phyloP scores from a whole-genome alignment of 2,888 invertebrate species.

The Caenorhabditis sinica region DNA sequence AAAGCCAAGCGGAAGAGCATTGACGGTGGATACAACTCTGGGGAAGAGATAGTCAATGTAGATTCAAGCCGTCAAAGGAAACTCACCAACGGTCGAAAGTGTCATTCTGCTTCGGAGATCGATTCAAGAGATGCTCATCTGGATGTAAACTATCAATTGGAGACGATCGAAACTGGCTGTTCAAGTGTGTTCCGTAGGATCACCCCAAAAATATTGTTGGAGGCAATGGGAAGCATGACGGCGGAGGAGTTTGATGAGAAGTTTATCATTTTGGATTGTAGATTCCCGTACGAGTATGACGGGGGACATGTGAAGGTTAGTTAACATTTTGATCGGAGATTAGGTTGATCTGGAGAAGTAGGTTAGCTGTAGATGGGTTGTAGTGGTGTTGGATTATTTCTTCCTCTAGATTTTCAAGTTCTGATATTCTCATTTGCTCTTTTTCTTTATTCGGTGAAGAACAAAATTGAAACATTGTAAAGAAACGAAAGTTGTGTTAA shows the following conservation, averaged over 20 bases:
- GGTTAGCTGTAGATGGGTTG: too few species aligned
- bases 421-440: too few species aligned
- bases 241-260: conserved; percentile 12
- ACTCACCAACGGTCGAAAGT: conserved; percentile 7
- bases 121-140: conserved; percentile 85
- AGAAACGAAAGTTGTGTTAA: too few species aligned
- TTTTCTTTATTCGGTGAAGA: too few species aligned
- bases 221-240: conserved; percentile 31
- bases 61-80: too few species aligned
- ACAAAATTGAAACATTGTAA: too few species aligned
- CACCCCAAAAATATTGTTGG: conserved; percentile 40
- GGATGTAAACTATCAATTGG: conserved; percentile 37
- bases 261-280: conserved; percentile 66
- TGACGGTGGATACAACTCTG: neutral
- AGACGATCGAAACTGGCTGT: conserved; percentile 15
- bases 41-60: neutral
- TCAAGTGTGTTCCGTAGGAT: conserved; percentile 61
- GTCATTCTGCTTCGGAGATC: conserved; percentile 1
- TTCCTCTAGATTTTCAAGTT: too few species aligned
- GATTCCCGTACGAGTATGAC: conserved; percentile 66
- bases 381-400: too few species aligned
- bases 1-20: neutral
- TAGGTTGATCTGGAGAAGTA: too few species aligned
- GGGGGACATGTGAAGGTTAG: conserved; percentile 66
- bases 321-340: too few species aligned